Conservation (phyloP, 2,797 vertebrate species). For the Eulemur coronatus region DNA sequence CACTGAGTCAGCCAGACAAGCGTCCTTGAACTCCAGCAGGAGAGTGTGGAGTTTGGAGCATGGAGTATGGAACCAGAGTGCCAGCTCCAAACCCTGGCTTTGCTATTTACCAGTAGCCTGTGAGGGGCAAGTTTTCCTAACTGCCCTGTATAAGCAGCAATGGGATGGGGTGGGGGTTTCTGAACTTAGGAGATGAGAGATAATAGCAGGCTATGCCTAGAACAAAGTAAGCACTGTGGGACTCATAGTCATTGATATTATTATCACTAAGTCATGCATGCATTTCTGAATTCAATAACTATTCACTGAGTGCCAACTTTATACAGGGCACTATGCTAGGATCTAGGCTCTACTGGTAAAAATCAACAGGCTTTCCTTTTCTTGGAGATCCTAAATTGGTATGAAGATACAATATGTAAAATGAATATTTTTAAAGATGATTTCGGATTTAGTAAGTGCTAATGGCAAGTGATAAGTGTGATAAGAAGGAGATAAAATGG, state of each 20-base stretch:
- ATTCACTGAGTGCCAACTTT: neutral
- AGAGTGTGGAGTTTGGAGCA: rapidly evolving
- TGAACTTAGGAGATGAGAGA: neutral
- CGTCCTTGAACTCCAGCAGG: neutral
- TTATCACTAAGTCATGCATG: neutral
- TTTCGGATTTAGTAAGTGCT: neutral
- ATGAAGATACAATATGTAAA: neutral
- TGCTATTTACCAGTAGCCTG: neutral
- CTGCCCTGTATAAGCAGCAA: neutral
- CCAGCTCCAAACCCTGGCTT: neutral
- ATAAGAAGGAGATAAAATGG: neutral
- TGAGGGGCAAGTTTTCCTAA: neutral
- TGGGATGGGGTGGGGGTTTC: rapidly evolving
- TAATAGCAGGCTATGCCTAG: neutral
- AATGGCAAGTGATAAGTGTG: neutral
- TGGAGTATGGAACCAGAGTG: neutral
- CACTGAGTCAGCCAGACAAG: rapidly evolving
- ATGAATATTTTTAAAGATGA: neutral
- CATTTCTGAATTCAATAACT: neutral
- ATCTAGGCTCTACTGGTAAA: neutral
- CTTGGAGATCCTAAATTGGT: neutral
- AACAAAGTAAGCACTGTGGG: neutral
- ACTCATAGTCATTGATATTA: neutral
- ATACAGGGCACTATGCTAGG: neutral
- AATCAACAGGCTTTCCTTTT: neutral